Evolutionary conservation across 2,113 vertebrate genomes (phyloP).

Genomic region (Leptocoma aspasia): DNA sequence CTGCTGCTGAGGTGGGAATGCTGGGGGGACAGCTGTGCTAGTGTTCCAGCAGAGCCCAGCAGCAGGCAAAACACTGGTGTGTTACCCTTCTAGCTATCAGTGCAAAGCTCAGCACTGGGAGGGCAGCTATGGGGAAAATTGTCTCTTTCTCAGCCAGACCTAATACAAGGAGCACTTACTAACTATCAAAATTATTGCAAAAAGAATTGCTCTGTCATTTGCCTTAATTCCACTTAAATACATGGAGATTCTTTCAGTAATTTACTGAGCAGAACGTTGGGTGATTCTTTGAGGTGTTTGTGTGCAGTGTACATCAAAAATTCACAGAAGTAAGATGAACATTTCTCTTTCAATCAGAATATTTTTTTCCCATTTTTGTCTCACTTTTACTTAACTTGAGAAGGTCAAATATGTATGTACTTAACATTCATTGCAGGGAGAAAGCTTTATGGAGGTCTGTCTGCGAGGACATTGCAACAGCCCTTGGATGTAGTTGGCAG

Average conservation of each 20-base stretch:
- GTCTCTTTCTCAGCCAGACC: neutral
- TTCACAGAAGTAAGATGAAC: neutral
- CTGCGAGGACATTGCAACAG: neutral
- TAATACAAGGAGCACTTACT: neutral
- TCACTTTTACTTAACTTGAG: neutral
- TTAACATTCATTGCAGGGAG: neutral
- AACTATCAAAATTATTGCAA: slow-evolving; percentile 4
- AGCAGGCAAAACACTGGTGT: neutral
- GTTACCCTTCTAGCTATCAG: neutral
- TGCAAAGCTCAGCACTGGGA: neutral
- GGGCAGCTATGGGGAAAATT: neutral
- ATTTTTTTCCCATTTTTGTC: neutral
- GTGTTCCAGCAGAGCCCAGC: neutral
- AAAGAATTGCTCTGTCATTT: neutral
- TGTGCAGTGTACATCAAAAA: neutral
- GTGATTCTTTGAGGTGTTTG: neutral
- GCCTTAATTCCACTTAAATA: neutral
- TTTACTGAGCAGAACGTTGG: neutral
- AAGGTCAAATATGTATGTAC: neutral
- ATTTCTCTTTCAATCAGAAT: neutral
- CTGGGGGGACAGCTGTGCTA: neutral
- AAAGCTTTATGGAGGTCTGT: neutral
- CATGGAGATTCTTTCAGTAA: neutral
- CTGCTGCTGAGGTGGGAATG: neutral
- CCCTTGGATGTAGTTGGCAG: neutral